These are phyloP conservation scores for Alethe diademata DNA, from an alignment of 2,113 vertebrate species.

Conservation along the genomic window DNA sequence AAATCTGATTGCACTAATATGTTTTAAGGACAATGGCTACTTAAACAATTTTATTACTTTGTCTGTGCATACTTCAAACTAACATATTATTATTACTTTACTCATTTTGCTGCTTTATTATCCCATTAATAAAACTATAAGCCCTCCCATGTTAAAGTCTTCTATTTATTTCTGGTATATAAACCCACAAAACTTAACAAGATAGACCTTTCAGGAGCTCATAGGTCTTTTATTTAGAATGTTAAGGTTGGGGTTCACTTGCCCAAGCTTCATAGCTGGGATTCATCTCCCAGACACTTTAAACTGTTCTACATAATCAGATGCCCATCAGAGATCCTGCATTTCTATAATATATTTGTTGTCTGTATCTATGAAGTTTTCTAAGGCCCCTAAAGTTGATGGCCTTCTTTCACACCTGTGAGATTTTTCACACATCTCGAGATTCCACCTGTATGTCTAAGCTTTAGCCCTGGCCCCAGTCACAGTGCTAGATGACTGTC, in stretches of 20 bases:
- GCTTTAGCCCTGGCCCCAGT: background rate
- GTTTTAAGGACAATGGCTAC: background rate
- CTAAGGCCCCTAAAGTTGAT: background rate
- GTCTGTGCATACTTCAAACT: background rate
- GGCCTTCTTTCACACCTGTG: background rate
- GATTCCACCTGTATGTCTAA: background rate
- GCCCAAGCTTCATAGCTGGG: background rate
- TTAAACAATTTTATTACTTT: constrained; percentile 11
- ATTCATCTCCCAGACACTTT: background rate
- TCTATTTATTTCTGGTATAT: background rate
- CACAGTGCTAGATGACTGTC: background rate
- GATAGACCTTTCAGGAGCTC: background rate
- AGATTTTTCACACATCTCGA: background rate
- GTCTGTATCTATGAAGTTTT: background rate
- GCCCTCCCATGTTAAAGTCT: background rate
- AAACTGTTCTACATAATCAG: background rate
- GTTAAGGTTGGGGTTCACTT: background rate
- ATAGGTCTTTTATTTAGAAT: background rate
- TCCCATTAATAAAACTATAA: background rate
- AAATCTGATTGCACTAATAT: background rate
- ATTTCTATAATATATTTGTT: background rate
- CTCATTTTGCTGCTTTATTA: background rate
- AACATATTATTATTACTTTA: background rate
- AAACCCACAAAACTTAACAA: background rate
- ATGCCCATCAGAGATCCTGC: fast-evolving